Evolutionary conservation across 92 coral and sea anemone species (phyloP), one percentile per base, ranked within the genome.

Genomic region (Bergia puertoricense): DNA sequence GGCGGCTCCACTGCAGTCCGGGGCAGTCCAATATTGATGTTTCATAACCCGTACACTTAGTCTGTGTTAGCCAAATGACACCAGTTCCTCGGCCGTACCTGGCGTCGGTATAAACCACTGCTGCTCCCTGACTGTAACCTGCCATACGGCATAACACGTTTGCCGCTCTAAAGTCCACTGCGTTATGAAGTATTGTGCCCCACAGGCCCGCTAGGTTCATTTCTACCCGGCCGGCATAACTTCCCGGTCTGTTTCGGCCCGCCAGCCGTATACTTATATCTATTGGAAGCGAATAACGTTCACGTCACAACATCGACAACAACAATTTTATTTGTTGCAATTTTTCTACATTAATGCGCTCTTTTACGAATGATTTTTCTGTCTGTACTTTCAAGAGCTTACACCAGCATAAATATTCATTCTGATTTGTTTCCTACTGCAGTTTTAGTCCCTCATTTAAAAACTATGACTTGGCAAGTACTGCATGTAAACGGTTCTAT

Each of bases 131-230:
- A 8, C 30, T 82, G 30, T 82, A 82, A 11, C 85, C 85, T 59
- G 71, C 85, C 85, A 80, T 80, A 14, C 85, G 85, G 71, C 85
- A 80, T 80, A 80, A 41, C 41, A 80, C 85, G 7, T 50, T 30
- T 39, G 41, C 85, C 10, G 59, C 71, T 51, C 38, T 62, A 30
- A 68, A 36, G 23, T 82, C 86, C 23, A 82, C 18, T 39, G 54
- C 75, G 5, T 7, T 37, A 45, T 65, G 30, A 40, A 0, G 16
- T 62, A 82, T 38, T 20, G 86, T 82, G 56, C 86, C 86, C 86
- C 86, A 82, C 36, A 82, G 45, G n/a, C 86, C 86, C 8, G 86
- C 86, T 14, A 82, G 74, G 74, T 23, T 62, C 86, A 82, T 62
- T 82, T 57, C 50, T 11, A 82, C 76, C 0, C 86, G 71, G 15